These are phyloP conservation scores for Palythoa grandis DNA, from an alignment of 92 coral and sea anemone genomes.

Conservation along the genomic window DNA sequence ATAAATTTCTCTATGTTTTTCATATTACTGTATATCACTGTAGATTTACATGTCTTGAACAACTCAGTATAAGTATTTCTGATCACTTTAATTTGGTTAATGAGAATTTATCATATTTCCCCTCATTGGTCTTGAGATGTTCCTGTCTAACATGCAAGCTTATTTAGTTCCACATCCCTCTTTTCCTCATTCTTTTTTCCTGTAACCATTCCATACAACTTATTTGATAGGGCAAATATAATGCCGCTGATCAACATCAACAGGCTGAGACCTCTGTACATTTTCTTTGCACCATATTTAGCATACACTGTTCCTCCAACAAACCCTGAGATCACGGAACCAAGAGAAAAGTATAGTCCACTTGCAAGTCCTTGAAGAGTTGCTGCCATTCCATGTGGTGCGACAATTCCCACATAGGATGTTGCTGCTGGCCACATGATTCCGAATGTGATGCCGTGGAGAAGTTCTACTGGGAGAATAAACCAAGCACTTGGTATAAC, in stretches of 20 bases:
- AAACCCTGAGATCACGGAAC: conserved; percentile 55
- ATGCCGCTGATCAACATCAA: conserved; percentile 44
- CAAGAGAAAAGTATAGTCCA: conserved; percentile 56
- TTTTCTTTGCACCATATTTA: conserved; percentile 51
- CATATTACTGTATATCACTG: too few species aligned
- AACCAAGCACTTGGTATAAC: conserved; percentile 58
- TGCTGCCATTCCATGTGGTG: conserved; percentile 64
- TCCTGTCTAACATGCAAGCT: neutral
- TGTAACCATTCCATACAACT: neutral
- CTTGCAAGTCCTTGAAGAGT: conserved; percentile 55
- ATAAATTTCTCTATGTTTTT: too few species aligned
- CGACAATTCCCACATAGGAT: conserved; percentile 53
- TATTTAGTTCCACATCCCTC: neutral
- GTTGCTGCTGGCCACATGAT: conserved; percentile 63
- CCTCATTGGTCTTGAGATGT: too few species aligned
- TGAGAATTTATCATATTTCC: too few species aligned
- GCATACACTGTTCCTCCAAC: conserved; percentile 56
- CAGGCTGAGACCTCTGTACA: conserved; percentile 57
- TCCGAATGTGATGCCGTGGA: conserved; percentile 67
- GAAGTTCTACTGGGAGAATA: conserved; percentile 58
- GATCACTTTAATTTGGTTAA: too few species aligned
- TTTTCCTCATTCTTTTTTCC: neutral
- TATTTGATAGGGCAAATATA: conserved; percentile 49
- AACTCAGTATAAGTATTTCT: too few species aligned
- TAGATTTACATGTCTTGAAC: too few species aligned